phyloP scores from a whole-genome alignment of 2,113 vertebrate species.

The Lanius ludovicianus region DNA sequence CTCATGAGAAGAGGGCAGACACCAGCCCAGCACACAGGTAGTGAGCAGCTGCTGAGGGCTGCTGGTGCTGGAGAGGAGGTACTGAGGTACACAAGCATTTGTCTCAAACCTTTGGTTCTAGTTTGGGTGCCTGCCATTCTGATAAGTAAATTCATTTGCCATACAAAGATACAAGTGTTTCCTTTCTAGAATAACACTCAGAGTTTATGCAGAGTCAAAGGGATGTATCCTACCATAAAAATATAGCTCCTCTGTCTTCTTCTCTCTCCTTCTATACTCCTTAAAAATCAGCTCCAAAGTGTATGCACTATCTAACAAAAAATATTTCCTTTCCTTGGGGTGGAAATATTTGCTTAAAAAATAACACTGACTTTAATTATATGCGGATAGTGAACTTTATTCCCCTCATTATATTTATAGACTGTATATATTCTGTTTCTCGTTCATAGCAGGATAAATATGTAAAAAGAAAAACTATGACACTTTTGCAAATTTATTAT shows the following conservation, averaged over 20 bases:
- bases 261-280: neutral
- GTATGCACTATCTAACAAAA: neutral
- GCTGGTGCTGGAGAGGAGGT: neutral
- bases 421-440: neutral
- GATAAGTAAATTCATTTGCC: neutral
- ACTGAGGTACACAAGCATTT: neutral
- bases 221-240: neutral
- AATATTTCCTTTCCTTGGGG: neutral
- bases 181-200: neutral
- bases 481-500: neutral
- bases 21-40: neutral
- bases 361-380: neutral
- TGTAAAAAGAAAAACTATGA: neutral
- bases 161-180: neutral
- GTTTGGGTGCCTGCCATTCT: neutral
- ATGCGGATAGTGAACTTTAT: neutral
- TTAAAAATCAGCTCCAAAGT: neutral
- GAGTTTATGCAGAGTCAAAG: neutral
- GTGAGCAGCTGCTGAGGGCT: neutral
- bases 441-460: neutral
- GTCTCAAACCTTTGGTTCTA: neutral
- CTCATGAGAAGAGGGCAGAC: neutral
- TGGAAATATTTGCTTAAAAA: neutral
- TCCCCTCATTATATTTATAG: neutral
- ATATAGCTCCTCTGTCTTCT: neutral